Evolutionary conservation across 2,797 vertebrate genomes (phyloP), one percentile per base, ranked within the genome.

Genomic region (Falco biarmicus): DNA sequence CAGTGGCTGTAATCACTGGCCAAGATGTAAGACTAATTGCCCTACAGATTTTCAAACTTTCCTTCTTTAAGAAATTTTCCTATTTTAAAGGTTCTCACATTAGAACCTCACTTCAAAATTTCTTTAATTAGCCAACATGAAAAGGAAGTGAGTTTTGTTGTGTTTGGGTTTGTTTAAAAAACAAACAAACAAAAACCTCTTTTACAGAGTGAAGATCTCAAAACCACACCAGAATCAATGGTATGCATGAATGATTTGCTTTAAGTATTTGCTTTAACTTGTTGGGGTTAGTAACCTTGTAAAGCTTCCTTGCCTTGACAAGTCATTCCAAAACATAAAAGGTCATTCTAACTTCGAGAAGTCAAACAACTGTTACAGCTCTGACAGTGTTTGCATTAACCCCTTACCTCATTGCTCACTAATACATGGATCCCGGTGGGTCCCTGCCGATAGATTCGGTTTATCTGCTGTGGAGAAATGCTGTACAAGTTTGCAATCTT

Each of bases 391-490:
- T 31, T 86, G 54, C 50, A 54, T 65, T 87, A 79, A 71, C 13
- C 64, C 19, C 97, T 86, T 63, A 98, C 98, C 97, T 98, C 97
- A 26, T 98, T 98, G 97, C 98, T 98, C 83, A 98, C 98, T 66
- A 98, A 78, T 60, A 98, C 98, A 1, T 98, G 98, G 97, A 98
- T 98, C 65, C 98, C 98, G 1, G 98, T 98, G 80, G 98, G 98
- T 48, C 98, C 98, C 95, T 98, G 98, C 54, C 98, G 96, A 88
- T 98, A 98, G 73, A 98, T 96, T 22, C 98, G 97, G 80, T 98
- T 98, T 84, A 98, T 98, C 95, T 98, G 98, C 95, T 98, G 98
- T 1, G 98, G 98, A 66, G 98, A 98, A 94, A 98, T 98, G 97
- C 97, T 98, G 91, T 98, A 98, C 93, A 98, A 88, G 89, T 96